phyloP scores from a whole-genome alignment of 1,140 invertebrate species.

The Saxidomus purpurata region DNA sequence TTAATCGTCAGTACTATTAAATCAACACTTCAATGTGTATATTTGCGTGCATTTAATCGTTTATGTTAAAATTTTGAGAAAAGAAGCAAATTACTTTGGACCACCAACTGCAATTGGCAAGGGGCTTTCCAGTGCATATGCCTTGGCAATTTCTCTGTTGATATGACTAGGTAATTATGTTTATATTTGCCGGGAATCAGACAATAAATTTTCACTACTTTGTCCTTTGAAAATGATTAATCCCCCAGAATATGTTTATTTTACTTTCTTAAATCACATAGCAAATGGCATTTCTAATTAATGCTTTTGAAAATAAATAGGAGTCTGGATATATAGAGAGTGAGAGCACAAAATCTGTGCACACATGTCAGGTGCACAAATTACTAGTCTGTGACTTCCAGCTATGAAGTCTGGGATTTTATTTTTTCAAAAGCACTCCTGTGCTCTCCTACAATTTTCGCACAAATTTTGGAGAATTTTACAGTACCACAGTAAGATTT shows the following conservation, averaged over 20 bases:
- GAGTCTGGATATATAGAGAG: background rate
- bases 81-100: background rate
- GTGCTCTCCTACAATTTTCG: too few species aligned
- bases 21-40: too few species aligned
- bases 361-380: conserved; percentile 32
- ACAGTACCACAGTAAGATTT: too few species aligned
- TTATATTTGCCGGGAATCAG: conserved; percentile 34
- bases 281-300: conserved; percentile 43
- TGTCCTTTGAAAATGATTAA: conserved; percentile 40
- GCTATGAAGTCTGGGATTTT: too few species aligned
- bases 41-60: background rate
- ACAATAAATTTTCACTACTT: conserved; percentile 26
- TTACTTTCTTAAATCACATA: conserved; percentile 25
- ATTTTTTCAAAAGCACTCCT: too few species aligned
- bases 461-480: too few species aligned
- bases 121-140: background rate
- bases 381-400: too few species aligned
- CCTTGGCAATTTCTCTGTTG: conserved; percentile 16
- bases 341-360: background rate
- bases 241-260: conserved; percentile 44
- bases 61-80: background rate
- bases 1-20: too few species aligned
- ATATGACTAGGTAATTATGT: conserved; percentile 45
- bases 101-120: conserved; percentile 20
- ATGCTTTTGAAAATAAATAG: conserved; percentile 29